Percentiles rank a stretch among this genome's conserved stretches.
phyloP scores from a whole-genome alignment of 2,888 invertebrate genomes.

The Trichacis sp. region DNA sequence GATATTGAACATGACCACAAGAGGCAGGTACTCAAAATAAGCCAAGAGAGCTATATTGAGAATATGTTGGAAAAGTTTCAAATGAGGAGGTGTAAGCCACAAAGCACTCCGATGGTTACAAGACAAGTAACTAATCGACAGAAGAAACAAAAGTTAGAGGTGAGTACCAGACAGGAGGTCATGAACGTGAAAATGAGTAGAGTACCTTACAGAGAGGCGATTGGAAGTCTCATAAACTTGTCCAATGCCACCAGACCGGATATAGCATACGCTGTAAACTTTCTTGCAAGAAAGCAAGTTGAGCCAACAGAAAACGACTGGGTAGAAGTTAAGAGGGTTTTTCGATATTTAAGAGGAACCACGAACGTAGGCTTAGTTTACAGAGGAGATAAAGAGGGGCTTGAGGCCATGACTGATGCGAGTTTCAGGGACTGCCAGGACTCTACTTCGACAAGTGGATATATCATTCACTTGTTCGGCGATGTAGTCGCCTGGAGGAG shows the following conservation, averaged over 20 bases:
- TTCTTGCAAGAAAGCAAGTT: slow-evolving; percentile 24
- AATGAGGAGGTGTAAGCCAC: slow-evolving; percentile 16
- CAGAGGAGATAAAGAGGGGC: slow-evolving; percentile 5
- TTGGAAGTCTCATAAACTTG: slow-evolving; percentile 35
- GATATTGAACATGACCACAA: slow-evolving; percentile 36
- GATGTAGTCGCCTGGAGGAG: too few species aligned
- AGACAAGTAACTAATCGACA: slow-evolving; percentile 25
- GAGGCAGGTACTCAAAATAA: slow-evolving; percentile 9
- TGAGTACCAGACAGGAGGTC: too few species aligned
- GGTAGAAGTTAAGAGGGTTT: slow-evolving; percentile 32
- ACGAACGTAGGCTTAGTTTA: slow-evolving; percentile 24
- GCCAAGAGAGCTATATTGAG: slow-evolving; percentile 19
- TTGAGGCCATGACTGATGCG: slow-evolving; percentile 43
- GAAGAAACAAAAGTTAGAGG: background rate
- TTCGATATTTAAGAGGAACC: slow-evolving; percentile 24
- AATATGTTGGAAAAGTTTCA: slow-evolving; percentile 28
- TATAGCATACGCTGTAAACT: slow-evolving; percentile 27
- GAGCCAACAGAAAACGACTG: slow-evolving; percentile 21
- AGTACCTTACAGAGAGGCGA: slow-evolving; percentile 42
- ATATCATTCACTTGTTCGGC: slow-evolving; percentile 33
- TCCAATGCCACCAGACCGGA: slow-evolving; percentile 31
- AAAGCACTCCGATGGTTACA: slow-evolving; percentile 37
- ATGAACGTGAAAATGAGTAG: slow-evolving; percentile 10
- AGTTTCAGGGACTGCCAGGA: slow-evolving; percentile 44
- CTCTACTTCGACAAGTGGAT: too few species aligned